Conservation (phyloP, 2,113 vertebrate genomes). For the Accipiter cooperii region DNA sequence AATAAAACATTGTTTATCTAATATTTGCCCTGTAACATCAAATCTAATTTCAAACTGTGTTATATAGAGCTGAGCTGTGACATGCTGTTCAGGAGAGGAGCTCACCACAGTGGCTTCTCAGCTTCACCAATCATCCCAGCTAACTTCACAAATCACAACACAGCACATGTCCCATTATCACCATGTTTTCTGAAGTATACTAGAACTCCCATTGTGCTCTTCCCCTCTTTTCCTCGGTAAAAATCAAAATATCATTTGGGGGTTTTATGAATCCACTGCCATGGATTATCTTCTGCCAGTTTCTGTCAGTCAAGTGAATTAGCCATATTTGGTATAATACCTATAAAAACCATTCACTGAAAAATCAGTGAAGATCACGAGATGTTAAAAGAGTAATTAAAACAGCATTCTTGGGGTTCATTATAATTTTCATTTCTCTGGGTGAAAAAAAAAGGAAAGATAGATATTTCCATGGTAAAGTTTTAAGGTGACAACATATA, state of each 20-base stretch:
- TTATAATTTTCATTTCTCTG: too few relatives aligned
- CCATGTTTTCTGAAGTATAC: not conserved
- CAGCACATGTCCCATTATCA: not conserved
- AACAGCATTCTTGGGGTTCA: too few relatives aligned
- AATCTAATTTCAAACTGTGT: not conserved
- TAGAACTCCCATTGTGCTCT: not conserved
- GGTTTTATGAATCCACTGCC: not conserved
- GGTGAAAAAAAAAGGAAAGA: too few relatives aligned
- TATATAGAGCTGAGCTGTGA: not conserved
- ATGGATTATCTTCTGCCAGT: not conserved
- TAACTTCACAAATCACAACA: not conserved
- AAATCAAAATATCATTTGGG: not conserved
- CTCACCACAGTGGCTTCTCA: not conserved
- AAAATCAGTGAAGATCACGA: not conserved
- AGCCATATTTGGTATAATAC: not conserved
- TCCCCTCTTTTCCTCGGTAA: not conserved
- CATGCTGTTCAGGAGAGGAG: not conserved
- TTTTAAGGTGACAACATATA: too few relatives aligned
- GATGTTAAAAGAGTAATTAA: too few relatives aligned
- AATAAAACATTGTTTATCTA: not conserved
- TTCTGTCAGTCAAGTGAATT: not conserved
- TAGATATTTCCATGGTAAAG: too few relatives aligned
- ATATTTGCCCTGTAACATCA: not conserved
- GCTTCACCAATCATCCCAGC: not conserved
- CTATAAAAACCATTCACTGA: not conserved